Base-by-base conservation (phyloP, 2,113 vertebrate species). In the Carassius carassius region DNA sequence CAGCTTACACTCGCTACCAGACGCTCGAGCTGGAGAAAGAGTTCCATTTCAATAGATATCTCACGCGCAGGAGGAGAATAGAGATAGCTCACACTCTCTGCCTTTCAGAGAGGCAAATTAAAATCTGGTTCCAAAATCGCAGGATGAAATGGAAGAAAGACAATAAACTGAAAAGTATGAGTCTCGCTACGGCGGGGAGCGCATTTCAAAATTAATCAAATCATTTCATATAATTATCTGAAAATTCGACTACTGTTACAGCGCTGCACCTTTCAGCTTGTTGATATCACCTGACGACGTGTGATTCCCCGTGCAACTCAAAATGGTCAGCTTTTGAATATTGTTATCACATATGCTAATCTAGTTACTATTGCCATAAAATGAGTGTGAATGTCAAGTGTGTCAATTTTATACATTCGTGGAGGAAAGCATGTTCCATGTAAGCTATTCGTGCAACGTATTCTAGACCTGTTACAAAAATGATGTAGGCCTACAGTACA, bases 111-210 rank as follows among this genome's bases (percentile, higher is more conserved):
- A 96, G 98, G 94, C 98, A 99, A 95, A 99, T 99, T 94, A 99
- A 99, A 95, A 99, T 99, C 92, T 99, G 98, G 98, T 99, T 99
- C 95, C 98, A 99, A 94, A 99, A 99, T 92, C 95, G 98, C 86
- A 96, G 98, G 93, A 99, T 99, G 98, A 99, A 99, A 93, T 99
- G 98, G 98, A 99, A 97, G 95, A 99, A 99, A 94, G 98, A 99
- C 94, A 99, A 99, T 94, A 99, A 99, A 94, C 95, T 98, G 94
- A 99, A 99, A 96, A 99, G 97, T 91, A 98, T 99, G 98, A 99
- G 96, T 89, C 92, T 99, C 79, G 96, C 97, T 73, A 97, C 97
- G 58, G 96, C 96, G 85, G 96, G 96, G 86, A 99, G 97, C 95
- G 97, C 98, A 91, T 99, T 99, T 91, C 98, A 99, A 94, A 98